These are phyloP conservation scores for Phrixothrix hirtus DNA, from an alignment of 2,888 invertebrate species.

Conservation along the genomic window DNA sequence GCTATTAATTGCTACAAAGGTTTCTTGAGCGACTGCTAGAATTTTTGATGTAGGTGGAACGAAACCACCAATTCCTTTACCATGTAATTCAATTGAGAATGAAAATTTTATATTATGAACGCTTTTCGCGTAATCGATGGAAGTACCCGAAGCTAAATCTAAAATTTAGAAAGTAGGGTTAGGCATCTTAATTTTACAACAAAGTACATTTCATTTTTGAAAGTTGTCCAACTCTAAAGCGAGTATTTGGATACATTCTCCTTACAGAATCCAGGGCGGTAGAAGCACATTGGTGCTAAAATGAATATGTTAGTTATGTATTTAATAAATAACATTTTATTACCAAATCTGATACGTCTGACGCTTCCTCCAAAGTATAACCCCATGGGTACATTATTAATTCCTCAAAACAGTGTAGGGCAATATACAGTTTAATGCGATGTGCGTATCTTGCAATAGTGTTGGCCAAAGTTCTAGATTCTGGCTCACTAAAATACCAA, in stretches of 20 bases:
- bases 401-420: conserved; percentile 38
- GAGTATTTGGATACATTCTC: neutral
- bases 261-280: neutral
- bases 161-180: neutral
- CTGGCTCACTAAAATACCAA: conserved; percentile 40
- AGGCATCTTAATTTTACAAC: neutral
- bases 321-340: neutral
- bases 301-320: neutral
- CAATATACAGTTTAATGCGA: conserved; percentile 36
- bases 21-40: neutral
- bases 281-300: conserved; percentile 2
- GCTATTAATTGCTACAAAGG: neutral
- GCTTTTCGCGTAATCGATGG: neutral
- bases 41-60: neutral
- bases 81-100: neutral
- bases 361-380: conserved; percentile 24
- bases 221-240: conserved; percentile 32
- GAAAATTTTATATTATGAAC: neutral
- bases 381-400: conserved; percentile 41
- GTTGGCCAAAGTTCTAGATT: conserved; percentile 35
- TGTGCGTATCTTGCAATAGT: conserved; percentile 37
- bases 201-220: conserved; percentile 35
- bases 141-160: neutral
- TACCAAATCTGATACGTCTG: conserved; percentile 2
- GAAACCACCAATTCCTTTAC: neutral